These are phyloP conservation scores for Pangasianodon hypophthalmus DNA, from an alignment of 2,113 vertebrate species.

Conservation along the genomic window DNA sequence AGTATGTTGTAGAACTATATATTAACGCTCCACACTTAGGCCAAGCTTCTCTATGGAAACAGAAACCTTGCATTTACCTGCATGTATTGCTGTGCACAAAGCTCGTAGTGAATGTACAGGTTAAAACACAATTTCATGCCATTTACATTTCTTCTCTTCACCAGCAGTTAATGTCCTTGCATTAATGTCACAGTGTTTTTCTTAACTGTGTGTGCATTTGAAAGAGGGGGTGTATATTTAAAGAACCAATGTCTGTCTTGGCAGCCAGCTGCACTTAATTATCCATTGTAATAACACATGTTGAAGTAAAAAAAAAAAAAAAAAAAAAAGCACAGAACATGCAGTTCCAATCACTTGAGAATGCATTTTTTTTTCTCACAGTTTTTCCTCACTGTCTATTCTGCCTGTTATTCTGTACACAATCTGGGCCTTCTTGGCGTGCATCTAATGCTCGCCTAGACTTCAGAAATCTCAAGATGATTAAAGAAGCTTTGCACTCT, in stretches of 20 bases:
- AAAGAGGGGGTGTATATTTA: neutral
- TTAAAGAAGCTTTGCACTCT: constrained; percentile 85
- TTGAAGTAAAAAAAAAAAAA: neutral
- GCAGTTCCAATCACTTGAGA: neutral
- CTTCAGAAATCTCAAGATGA: constrained; percentile 66
- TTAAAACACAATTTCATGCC: neutral
- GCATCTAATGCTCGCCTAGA: constrained; percentile 46
- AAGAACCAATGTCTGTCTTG: neutral
- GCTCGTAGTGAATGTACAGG: neutral
- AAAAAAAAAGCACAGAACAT: constrained; percentile 8
- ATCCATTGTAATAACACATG: neutral
- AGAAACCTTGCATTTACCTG: neutral
- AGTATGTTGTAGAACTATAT: neutral
- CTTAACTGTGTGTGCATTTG: neutral
- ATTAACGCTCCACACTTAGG: neutral
- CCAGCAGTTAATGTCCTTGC: neutral
- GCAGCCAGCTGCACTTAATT: constrained; percentile 2
- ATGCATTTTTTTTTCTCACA: neutral
- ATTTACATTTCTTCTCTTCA: neutral
- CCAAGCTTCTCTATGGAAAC: neutral
- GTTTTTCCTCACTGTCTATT: neutral
- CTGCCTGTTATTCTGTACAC: constrained; percentile 28
- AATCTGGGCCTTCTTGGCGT: constrained; percentile 31
- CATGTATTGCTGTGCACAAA: neutral
- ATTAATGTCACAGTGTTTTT: neutral